phyloP scores from a whole-genome alignment of 2,113 vertebrate genomes.

The Odocoileus virginianus region DNA sequence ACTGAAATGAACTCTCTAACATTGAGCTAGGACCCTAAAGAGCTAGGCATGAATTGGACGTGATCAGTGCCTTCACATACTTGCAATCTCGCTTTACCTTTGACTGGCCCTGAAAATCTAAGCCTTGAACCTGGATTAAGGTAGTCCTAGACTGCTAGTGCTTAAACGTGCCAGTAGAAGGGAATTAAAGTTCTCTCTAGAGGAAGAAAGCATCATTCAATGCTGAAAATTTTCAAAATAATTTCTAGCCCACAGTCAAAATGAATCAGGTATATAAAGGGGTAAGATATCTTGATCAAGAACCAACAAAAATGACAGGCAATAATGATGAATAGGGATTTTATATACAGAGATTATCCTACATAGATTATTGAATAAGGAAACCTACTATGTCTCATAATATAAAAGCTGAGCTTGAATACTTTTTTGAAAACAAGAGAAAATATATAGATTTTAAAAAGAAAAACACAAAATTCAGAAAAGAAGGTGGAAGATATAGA shows the following conservation, averaged over 20 bases:
- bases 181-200: background rate
- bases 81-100: background rate
- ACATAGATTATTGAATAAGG: background rate
- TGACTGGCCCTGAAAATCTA: background rate
- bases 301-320: background rate
- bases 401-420: slow-evolving; percentile 1
- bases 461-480: background rate
- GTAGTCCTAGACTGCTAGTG: background rate
- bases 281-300: background rate
- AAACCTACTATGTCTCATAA: background rate
- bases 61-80: background rate
- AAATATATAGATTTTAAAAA: background rate
- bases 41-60: background rate
- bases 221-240: background rate
- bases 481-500: background rate
- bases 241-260: slow-evolving; percentile 1
- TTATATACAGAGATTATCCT: background rate
- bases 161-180: background rate
- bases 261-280: background rate
- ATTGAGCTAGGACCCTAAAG: background rate
- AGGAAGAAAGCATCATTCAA: background rate
- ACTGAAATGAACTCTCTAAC: background rate
- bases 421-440: slow-evolving; percentile 9
- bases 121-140: background rate
- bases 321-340: background rate